These are phyloP conservation scores for Euura lappo DNA, from an alignment of 1,140 invertebrate species.

Conservation along the genomic window DNA sequence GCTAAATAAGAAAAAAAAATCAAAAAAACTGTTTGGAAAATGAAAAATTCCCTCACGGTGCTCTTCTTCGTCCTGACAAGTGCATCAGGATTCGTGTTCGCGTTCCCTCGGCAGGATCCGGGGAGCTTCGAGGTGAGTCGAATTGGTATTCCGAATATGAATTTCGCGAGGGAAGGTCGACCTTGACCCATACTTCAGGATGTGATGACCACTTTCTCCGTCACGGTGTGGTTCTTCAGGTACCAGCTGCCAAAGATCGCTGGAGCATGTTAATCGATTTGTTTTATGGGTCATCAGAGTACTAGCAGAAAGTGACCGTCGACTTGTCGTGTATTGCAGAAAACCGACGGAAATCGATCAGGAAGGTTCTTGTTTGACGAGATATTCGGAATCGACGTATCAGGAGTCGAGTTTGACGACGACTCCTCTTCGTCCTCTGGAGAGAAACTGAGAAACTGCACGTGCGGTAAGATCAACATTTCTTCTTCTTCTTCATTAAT, in stretches of 20 bases:
- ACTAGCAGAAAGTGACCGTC: background rate
- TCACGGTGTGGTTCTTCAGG: background rate
- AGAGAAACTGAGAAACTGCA: conserved; percentile 64
- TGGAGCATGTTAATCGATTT: background rate
- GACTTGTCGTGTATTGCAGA: conserved; percentile 29
- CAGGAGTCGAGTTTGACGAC: conserved; percentile 51
- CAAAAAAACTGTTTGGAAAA: background rate
- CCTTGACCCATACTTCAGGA: conserved; percentile 46
- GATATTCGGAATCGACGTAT: conserved; percentile 63
- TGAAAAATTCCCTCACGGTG: background rate
- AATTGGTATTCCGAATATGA: no score
- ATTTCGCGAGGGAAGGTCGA: conserved; percentile 31
- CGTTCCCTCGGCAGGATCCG: background rate
- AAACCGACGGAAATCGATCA: conserved; percentile 50
- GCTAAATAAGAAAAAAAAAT: background rate
- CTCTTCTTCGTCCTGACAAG: background rate
- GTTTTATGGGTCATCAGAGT: no score
- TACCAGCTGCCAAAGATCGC: background rate
- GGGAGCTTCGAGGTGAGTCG: background rate
- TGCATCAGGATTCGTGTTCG: background rate
- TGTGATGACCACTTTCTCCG: conserved; percentile 42
- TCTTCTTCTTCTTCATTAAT: background rate
- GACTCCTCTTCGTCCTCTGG: conserved; percentile 28
- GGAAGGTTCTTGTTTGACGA: conserved; percentile 70
- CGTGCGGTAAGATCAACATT: conserved; percentile 63